A percentile compares a stretch with the other conserved stretches of the same genome.
Evolutionary conservation across 2,888 invertebrate genomes (phyloP).

Genomic region (Rosalia funebris): DNA sequence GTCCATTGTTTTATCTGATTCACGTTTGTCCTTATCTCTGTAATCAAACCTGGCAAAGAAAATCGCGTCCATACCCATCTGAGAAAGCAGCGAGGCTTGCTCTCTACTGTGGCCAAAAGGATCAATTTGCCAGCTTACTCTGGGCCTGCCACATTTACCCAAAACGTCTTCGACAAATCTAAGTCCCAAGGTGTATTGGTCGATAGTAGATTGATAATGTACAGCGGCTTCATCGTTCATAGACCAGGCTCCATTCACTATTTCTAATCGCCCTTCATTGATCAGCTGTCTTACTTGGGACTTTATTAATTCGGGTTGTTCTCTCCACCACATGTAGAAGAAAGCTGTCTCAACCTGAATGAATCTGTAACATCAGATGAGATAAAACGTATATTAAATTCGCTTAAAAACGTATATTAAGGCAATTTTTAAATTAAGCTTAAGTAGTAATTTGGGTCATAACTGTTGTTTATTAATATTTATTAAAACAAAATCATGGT

Average conservation of each 20-base stretch:
- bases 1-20: slow-evolving; percentile 72
- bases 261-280: slow-evolving; percentile 69
- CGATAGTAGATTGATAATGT: slow-evolving; percentile 75
- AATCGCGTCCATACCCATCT: slow-evolving; percentile 77
- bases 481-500: no score
- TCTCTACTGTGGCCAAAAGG: slow-evolving; percentile 84
- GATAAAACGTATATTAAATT: no score
- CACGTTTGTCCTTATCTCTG: slow-evolving; percentile 70
- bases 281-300: slow-evolving; percentile 69
- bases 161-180: slow-evolving; percentile 74
- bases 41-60: slow-evolving; percentile 78
- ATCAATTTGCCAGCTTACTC: slow-evolving; percentile 86
- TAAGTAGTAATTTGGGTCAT: no score
- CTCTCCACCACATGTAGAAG: slow-evolving; percentile 82
- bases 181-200: slow-evolving; percentile 74
- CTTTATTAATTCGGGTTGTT: slow-evolving; percentile 68
- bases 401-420: no score
- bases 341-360: slow-evolving; percentile 84
- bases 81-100: slow-evolving; percentile 72
- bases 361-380: slow-evolving; percentile 66
- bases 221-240: slow-evolving; percentile 73
- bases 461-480: no score
- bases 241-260: slow-evolving; percentile 71
- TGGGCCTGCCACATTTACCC: slow-evolving; percentile 78
- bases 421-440: no score